A percentile compares a stretch with the other conserved stretches of the same genome.
phyloP scores from a whole-genome alignment of 2,113 vertebrate species.

The Phrynocephalus versicolor region DNA sequence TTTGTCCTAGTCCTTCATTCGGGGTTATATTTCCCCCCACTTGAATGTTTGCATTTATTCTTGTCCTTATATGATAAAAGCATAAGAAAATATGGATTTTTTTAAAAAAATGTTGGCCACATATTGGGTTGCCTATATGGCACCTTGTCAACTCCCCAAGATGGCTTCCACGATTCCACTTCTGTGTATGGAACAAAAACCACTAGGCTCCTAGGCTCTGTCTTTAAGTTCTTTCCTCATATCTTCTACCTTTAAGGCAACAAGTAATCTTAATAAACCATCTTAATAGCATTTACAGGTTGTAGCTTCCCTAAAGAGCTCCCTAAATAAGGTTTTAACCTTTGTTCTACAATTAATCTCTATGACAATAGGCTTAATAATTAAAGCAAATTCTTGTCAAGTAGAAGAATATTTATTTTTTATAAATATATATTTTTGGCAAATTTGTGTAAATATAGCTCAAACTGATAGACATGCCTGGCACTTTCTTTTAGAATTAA shows the following conservation, averaged over 20 bases:
- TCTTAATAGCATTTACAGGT: neutral
- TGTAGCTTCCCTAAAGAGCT: neutral
- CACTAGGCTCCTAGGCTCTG: neutral
- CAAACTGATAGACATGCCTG: neutral
- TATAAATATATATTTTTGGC: slow-evolving; percentile 17
- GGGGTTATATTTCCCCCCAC: no score
- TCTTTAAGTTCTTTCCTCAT: slow-evolving; percentile 12
- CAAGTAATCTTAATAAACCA: neutral
- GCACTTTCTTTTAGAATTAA: neutral
- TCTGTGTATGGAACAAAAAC: no score
- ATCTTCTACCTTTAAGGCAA: neutral
- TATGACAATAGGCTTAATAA: neutral
- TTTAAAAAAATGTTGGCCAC: no score
- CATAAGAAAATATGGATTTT: no score
- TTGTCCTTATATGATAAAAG: no score
- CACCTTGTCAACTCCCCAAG: no score
- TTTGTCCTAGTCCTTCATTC: no score
- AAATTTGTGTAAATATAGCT: neutral
- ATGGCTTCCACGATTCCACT: no score
- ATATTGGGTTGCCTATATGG: no score
- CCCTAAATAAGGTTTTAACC: neutral
- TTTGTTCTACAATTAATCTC: slow-evolving; percentile 7
- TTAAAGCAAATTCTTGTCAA: neutral
- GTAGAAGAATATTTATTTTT: neutral
- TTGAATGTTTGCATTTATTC: no score